A percentile compares a stretch with the other conserved stretches of the same genome.
Evolutionary conservation across 2,888 invertebrate species (phyloP).

Genomic region (Rotaria socialis): DNA sequence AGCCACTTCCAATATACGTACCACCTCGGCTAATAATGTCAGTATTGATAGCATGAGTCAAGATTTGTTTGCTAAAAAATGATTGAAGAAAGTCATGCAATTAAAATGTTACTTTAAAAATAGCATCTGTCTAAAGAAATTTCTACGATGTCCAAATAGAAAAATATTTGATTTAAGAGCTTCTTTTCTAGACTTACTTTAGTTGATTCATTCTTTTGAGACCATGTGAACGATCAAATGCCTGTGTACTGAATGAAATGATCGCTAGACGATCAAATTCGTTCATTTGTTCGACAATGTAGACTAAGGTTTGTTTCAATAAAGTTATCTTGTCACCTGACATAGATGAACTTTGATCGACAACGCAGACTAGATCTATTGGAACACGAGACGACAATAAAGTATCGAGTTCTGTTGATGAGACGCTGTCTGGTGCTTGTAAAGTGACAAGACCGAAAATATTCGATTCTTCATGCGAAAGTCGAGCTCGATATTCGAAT

Average conservation of each 20-base stretch:
- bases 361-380: background rate
- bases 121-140: no score
- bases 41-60: no score
- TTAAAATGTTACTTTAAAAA: no score
- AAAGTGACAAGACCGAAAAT: background rate
- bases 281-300: conserved; percentile 4
- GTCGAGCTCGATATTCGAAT: background rate
- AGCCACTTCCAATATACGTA: no score
- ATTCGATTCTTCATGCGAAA: no score
- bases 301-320: conserved; percentile 17
- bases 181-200: background rate
- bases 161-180: no score
- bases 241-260: background rate
- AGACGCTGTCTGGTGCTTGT: background rate
- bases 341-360: background rate
- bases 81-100: no score
- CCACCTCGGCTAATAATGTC: no score
- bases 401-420: background rate
- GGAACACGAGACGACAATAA: background rate
- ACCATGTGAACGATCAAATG: conserved; percentile 25
- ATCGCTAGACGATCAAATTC: background rate
- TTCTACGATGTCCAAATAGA: no score
- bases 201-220: conserved; percentile 21
- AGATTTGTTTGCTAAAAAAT: no score
- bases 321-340: background rate